Base-by-base conservation (phyloP, 2,113 vertebrate species). In the Chrysemys picta region DNA sequence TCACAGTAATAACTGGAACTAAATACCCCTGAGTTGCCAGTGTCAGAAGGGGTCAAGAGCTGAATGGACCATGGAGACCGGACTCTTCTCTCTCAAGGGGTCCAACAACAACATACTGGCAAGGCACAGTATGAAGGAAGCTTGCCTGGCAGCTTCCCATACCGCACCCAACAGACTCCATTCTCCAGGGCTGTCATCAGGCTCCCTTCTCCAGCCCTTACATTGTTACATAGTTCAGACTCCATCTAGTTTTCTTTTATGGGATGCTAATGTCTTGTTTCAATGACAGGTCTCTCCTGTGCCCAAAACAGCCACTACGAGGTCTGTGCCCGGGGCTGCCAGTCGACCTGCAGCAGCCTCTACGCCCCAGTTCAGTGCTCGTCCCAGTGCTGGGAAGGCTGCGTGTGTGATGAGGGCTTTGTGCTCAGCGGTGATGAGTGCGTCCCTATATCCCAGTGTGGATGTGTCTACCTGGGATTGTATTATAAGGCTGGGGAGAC, bases 221-320 rank as follows among this genome's bases (percentile, higher is more conserved):
- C n/a, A 8, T 22, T 10, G n/a, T 72, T n/a, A 38, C 9, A 5
- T n/a, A 22, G n/a, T 22, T 17, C 65, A 38, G 19, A n/a, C 3
- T 35, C n/a, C 4, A 10, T 35, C 9, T 38, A 38, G 19, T 72
- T 22, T 22, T n/a, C 35, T n/a, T 69, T 19, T 38, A 4, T 72
- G 19, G 17, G 17, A 72, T 22, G 9, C n/a, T 72, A 72, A 38
- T 2, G 17, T 69, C 17, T 42, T 42, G 65, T 72, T 72, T 38
- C 35, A 72, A 38, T 38, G 17, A 8, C n/a, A 72, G 65, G 65
- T 72, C 17, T 10, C 65, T 72, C 89, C 79, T 99, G 98, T 91
- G 93, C 96, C 12, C 45, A 81, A 53, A 93, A 98, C 96, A 98
- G 98, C 94, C 98, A 98, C 86, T 98, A 98, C 80, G 98, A 98